Percentiles rank a stretch among this genome's conserved stretches.
phyloP scores from a whole-genome alignment of 2,113 vertebrate genomes.

The Oxyura jamaicensis region DNA sequence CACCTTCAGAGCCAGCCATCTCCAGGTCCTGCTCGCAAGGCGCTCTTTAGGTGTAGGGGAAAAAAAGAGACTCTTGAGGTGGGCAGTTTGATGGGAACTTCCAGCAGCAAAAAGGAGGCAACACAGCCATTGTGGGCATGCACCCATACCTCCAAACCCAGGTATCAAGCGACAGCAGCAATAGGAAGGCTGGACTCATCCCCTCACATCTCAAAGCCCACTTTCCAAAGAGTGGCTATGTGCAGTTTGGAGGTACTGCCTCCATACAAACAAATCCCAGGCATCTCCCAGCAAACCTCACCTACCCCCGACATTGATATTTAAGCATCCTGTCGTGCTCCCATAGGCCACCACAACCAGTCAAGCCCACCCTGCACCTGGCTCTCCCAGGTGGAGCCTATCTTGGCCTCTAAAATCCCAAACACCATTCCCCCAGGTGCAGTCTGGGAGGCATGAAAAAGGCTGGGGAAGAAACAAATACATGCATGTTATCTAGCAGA shows the following conservation, averaged over 20 bases:
- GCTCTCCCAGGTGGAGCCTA: background rate
- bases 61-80: background rate
- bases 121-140: too few species aligned
- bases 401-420: background rate
- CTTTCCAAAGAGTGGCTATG: accelerated
- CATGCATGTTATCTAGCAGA: background rate
- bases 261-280: accelerated
- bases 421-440: background rate
- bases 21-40: background rate
- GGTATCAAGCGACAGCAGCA: background rate
- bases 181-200: background rate
- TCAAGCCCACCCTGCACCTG: background rate
- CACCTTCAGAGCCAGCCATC: background rate
- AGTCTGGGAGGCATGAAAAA: background rate
- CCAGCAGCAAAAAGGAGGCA: background rate
- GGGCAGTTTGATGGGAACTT: background rate
- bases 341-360: background rate
- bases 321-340: background rate
- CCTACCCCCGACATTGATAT: background rate
- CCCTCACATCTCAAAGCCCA: background rate
- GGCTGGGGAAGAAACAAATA: background rate
- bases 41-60: background rate
- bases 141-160: background rate
- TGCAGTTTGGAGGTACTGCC: background rate
- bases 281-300: background rate